Percentiles rank a stretch among this genome's conserved stretches.
Conservation (phyloP, 1,140 invertebrate genomes). For the Brachionus rubens region DNA sequence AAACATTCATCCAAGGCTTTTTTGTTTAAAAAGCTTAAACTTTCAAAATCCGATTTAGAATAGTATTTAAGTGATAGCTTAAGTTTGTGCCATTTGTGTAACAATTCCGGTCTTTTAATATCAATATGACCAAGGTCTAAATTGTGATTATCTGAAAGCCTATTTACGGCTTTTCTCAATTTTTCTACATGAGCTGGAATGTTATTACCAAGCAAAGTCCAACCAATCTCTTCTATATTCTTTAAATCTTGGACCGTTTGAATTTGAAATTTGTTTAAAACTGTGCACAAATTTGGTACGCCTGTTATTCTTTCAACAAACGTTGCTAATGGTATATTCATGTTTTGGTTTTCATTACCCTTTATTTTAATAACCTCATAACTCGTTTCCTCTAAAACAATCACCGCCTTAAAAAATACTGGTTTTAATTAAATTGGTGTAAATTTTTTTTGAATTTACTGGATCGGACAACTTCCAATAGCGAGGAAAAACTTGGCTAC, state of each 20-base stretch:
- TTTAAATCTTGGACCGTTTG: neutral
- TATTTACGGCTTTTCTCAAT: neutral
- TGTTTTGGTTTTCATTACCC: too few relatives aligned
- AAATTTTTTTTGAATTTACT: too few relatives aligned
- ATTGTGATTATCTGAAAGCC: neutral
- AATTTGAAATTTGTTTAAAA: neutral
- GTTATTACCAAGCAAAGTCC: neutral
- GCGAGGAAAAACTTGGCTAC: neutral
- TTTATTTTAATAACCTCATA: too few relatives aligned
- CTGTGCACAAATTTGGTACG: neutral
- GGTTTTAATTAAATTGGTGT: too few relatives aligned
- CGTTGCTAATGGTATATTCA: neutral
- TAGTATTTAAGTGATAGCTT: neutral
- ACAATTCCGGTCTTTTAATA: neutral
- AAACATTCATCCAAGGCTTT: neutral
- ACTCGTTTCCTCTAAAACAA: too few relatives aligned
- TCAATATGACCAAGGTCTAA: too few relatives aligned
- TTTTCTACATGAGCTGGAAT: neutral
- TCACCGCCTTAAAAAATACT: too few relatives aligned
- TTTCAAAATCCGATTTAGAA: neutral
- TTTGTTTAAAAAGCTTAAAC: neutral
- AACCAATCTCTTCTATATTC: neutral
- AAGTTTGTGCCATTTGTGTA: neutral
- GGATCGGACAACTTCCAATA: neutral
- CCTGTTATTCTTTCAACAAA: neutral